These are phyloP conservation scores for Ruditapes philippinarum DNA, from an alignment of 1,140 invertebrate genomes.

Conservation along the genomic window DNA sequence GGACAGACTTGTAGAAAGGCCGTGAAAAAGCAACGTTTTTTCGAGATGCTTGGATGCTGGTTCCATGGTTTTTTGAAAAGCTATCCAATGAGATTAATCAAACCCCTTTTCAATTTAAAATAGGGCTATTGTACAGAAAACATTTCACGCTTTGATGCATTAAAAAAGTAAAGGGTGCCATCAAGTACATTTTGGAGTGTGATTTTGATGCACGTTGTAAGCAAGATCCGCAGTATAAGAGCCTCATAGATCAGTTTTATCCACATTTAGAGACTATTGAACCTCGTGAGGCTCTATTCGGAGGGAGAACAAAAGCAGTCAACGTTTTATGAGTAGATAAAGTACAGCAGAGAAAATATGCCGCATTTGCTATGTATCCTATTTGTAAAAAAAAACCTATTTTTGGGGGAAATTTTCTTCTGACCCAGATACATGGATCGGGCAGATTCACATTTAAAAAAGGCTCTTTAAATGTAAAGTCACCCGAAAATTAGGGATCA, in stretches of 20 bases:
- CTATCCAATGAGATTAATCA: not conserved
- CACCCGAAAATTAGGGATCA: not conserved
- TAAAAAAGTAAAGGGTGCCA: not conserved
- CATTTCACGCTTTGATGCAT: not conserved
- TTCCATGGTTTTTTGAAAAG: not conserved
- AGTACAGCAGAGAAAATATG: not conserved
- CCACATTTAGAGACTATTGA: not conserved
- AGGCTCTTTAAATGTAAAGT: not conserved
- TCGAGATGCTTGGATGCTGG: not conserved
- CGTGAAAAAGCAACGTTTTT: not conserved
- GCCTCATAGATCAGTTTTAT: not conserved
- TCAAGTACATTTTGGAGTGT: not conserved
- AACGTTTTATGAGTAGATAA: not conserved
- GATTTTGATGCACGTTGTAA: not conserved
- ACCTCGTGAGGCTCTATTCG: not conserved
- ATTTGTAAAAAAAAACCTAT: not conserved
- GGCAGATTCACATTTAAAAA: not conserved
- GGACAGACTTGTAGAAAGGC: not conserved
- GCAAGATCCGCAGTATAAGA: not conserved
- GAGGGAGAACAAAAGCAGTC: not conserved
- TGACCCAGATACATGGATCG: not conserved
- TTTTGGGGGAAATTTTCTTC: not conserved
- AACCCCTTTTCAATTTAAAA: not conserved
- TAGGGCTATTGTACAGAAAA: not conserved
- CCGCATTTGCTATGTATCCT: not conserved